phyloP scores from a whole-genome alignment of 2,113 vertebrate species.

The Odocoileus hemionus region DNA sequence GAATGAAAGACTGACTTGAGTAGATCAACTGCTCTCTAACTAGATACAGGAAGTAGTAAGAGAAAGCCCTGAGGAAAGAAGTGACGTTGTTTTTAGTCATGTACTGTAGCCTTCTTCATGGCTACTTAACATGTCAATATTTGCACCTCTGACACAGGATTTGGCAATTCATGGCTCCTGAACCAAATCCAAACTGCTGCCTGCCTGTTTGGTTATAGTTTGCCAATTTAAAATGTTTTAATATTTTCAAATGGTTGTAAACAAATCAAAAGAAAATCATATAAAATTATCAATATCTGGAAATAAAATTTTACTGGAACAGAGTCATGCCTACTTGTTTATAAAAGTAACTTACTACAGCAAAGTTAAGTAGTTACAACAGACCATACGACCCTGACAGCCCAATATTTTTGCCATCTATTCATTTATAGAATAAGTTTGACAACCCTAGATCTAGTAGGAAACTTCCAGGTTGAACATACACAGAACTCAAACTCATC shows the following conservation, averaged over 20 bases:
- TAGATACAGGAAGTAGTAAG: not conserved
- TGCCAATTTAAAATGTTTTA: not conserved
- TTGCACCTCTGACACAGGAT: not conserved
- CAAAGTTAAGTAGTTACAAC: not conserved
- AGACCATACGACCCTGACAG: fast-evolving
- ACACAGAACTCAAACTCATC: not conserved
- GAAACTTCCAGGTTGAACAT: not conserved
- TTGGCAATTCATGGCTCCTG: not conserved
- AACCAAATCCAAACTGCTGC: not conserved
- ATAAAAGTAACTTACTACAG: not conserved
- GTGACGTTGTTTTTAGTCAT: not conserved
- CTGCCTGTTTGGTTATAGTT: not conserved
- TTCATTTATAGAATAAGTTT: not conserved
- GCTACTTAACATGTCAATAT: not conserved
- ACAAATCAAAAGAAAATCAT: not conserved
- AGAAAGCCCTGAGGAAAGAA: not conserved
- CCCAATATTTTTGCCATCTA: not conserved
- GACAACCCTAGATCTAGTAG: not conserved
- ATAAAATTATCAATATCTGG: not conserved
- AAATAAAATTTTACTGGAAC: not conserved
- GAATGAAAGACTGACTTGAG: not conserved
- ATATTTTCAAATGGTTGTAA: not conserved
- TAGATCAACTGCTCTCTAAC: not conserved
- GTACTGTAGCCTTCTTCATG: not conserved
- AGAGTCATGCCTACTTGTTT: not conserved